Percentiles rank a stretch among this genome's conserved stretches.
phyloP scores from a whole-genome alignment of 1,140 invertebrate genomes.

The Drosophila pallidifrons region DNA sequence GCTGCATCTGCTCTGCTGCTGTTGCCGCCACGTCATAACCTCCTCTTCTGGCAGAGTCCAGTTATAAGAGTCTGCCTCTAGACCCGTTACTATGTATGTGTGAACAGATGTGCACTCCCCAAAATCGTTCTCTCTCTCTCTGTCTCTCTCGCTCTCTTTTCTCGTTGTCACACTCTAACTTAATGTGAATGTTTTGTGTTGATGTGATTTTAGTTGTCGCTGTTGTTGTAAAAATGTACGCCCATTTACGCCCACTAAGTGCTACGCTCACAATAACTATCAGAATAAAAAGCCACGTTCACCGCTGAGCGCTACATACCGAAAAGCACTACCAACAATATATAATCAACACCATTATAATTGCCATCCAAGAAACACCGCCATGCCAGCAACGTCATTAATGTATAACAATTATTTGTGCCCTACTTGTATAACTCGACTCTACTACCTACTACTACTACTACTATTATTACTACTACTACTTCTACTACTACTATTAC shows the following conservation, averaged over 20 bases:
- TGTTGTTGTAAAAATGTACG: constrained; percentile 45
- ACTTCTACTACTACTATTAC: constrained; percentile 18
- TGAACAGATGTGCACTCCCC: not conserved
- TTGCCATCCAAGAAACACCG: constrained; percentile 63
- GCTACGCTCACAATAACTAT: constrained; percentile 44
- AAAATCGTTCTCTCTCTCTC: not conserved
- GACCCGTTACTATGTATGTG: constrained; percentile 4
- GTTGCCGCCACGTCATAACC: constrained; percentile 51
- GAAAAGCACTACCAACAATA: constrained; percentile 58
- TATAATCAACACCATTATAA: constrained; percentile 25
- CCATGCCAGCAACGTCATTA: constrained; percentile 44
- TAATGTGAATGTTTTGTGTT: constrained; percentile 27
- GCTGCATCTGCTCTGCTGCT: constrained; percentile 72
- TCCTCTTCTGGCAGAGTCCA: constrained; percentile 10
- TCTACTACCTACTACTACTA: constrained; percentile 7
- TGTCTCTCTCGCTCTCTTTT: constrained; percentile 18
- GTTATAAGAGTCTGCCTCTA: not conserved
- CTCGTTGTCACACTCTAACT: constrained; percentile 23
- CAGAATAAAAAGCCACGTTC: constrained; percentile 43
- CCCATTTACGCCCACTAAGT: constrained; percentile 18
- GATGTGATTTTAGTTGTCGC: constrained; percentile 49
- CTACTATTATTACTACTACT: not conserved
- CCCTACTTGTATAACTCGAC: constrained; percentile 4
- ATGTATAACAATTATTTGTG: constrained; percentile 22
- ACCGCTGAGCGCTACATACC: constrained; percentile 45